Conservation (phyloP, 2,113 vertebrate species). For the Protobothrops flavoviridis region DNA sequence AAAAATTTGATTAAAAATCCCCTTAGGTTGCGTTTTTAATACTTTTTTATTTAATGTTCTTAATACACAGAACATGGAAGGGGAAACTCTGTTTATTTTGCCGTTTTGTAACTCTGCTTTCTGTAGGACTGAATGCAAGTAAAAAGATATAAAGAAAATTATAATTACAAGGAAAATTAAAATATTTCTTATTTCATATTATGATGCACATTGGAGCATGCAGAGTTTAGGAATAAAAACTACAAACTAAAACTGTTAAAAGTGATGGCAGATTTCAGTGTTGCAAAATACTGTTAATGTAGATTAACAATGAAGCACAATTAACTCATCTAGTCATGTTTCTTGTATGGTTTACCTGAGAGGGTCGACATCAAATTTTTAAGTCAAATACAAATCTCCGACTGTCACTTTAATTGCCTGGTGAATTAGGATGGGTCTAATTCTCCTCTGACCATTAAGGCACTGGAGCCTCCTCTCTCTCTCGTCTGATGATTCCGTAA, state of each 20-base stretch:
- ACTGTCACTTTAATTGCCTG: not conserved
- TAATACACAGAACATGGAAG: too few species aligned
- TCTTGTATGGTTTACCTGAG: not conserved
- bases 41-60: too few species aligned
- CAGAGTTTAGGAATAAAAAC: not conserved
- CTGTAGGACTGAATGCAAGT: not conserved
- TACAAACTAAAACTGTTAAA: not conserved
- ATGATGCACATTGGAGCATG: not conserved
- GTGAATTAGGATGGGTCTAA: not conserved
- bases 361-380: not conserved
- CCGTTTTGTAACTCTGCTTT: not conserved
- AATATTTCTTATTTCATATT: not conserved
- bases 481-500: not conserved
- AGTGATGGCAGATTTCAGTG: not conserved
- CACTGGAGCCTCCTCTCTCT: not conserved
- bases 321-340: not conserved
- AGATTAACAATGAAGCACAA: not conserved
- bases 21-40: too few species aligned
- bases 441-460: not conserved
- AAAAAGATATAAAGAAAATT: not conserved
- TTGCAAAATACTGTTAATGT: not conserved
- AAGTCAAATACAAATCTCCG: not conserved
- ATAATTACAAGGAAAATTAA: not conserved
- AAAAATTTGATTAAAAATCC: too few species aligned
- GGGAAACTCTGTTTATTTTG: not conserved